Base-by-base conservation (phyloP, 2,113 vertebrate species). In the Fulica atra region DNA sequence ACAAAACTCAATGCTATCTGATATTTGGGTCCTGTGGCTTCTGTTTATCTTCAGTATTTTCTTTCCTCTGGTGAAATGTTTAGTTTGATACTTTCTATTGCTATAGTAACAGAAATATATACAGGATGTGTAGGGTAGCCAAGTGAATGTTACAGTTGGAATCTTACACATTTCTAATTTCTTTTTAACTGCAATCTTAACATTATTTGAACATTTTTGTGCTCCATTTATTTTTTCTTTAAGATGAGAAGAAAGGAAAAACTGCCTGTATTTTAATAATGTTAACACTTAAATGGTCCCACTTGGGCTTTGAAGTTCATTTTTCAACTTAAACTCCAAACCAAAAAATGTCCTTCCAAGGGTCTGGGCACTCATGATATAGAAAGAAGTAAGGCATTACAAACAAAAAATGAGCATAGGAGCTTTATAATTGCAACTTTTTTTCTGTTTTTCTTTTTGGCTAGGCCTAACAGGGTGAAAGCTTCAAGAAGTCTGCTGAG, bases 141-240 rank as follows among this genome's bases (percentile, higher is more conserved):
- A 96, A 96, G 80, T 87, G n/a, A 92, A 84, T 93, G 90, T 97
- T 96, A 31, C 83, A 81, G 56, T 93, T 97, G 94, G 93, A 95
- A 46, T 88, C 74, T 31, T 77, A 56, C 0, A 19, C 87, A 48
- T 88, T 81, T 74, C 42, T 88, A 88, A 89, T 86, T 95, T 95
- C 60, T 86, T 96, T 92, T 88, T 79, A 88, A 93, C 72, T 86
- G 61, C 70, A 51, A 21, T 65, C 69, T 84, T 94, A 91, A 94
- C 28, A 42, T 85, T 89, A 86, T 88, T 90, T 76, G 86, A 68
- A 95, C 66, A 21, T 93, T 93, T 95, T 70, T 97, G 63, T 83
- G 51, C 44, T 88, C 50, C 54, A 20, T 91, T 89, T 91, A 77
- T 91, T 69, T 36, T 76, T 42, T 76, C 93, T 95, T 90, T 81